These are phyloP conservation scores for Meganola albula DNA, from an alignment of 2,888 invertebrate genomes.

Conservation along the genomic window DNA sequence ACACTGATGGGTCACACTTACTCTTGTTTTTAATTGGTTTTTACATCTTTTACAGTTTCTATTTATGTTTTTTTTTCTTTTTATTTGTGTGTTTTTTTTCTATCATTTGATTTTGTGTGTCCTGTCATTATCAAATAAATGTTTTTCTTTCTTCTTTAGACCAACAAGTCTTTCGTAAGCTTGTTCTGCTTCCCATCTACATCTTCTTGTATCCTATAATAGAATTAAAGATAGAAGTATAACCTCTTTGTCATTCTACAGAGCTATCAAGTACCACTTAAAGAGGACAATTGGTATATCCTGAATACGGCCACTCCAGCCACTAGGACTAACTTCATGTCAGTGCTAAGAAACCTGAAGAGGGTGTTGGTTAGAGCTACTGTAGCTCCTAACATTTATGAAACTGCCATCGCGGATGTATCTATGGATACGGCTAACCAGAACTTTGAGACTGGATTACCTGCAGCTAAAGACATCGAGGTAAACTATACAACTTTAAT, in stretches of 20 bases:
- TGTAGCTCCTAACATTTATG: constrained; percentile 74
- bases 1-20: too few species aligned
- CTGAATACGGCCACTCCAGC: constrained; percentile 43
- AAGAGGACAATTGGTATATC: constrained; percentile 81
- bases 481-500: constrained; percentile 53
- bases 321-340: constrained; percentile 89
- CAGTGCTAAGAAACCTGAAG: constrained; percentile 88
- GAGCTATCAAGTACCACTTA: constrained; percentile 81
- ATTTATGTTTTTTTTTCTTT: too few species aligned
- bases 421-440: constrained; percentile 90
- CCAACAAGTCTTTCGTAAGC: too few species aligned
- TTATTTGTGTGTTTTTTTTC: too few species aligned
- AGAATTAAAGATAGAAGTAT: too few species aligned
- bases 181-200: too few species aligned
- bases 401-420: constrained; percentile 87
- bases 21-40: too few species aligned
- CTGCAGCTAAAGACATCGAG: constrained; percentile 87
- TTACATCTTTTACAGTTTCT: too few species aligned
- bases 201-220: too few species aligned
- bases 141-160: not conserved
- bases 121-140: not conserved
- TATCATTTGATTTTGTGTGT: too few species aligned
- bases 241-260: constrained; percentile 34
- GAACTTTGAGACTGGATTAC: constrained; percentile 75
- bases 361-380: constrained; percentile 91